Conservation (phyloP, 2,113 vertebrate species). For the Cyphomyrus discorhynchus region DNA sequence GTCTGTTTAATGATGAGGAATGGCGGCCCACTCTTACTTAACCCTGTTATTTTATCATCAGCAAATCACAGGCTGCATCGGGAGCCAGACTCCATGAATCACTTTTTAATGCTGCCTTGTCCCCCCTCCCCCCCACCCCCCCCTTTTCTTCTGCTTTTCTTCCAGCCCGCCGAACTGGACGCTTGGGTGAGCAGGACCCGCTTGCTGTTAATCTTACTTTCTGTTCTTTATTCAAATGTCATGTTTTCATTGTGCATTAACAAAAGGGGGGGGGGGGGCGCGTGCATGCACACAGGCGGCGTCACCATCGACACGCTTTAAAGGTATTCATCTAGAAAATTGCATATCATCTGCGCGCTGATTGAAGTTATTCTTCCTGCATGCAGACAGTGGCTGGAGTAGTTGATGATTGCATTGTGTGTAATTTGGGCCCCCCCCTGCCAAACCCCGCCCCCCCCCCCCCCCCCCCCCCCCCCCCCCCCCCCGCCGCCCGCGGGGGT, state of each 20-base stretch:
- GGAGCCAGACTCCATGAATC: constrained; percentile 45
- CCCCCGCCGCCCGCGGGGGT: no score
- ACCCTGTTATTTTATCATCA: constrained; percentile 21
- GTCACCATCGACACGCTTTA: constrained; percentile 74
- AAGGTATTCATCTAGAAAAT: constrained; percentile 89
- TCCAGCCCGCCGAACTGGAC: constrained; percentile 73
- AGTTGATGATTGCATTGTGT: constrained; percentile 36
- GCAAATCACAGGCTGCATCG: constrained; percentile 27
- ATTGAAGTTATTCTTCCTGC: constrained; percentile 56
- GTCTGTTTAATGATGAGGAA: constrained; percentile 33
- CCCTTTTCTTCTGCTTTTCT: constrained; percentile 24
- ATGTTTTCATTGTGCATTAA: constrained; percentile 72
- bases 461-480: not conserved
- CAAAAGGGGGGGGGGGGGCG: constrained; percentile 50
- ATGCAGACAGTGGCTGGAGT: constrained; percentile 33
- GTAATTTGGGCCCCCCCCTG: constrained; percentile 15
- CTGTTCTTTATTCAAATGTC: constrained; percentile 70
- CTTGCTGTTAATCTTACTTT: constrained; percentile 51
- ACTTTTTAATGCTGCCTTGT: constrained; percentile 25
- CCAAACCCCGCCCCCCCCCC: not conserved
- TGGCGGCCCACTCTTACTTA: constrained; percentile 20
- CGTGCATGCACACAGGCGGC: not conserved
- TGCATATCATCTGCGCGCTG: constrained; percentile 76
- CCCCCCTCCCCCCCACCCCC: constrained; percentile 13
- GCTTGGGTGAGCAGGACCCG: constrained; percentile 67